Conservation (phyloP, 1,140 invertebrate genomes). For the Drosophila sp. region DNA sequence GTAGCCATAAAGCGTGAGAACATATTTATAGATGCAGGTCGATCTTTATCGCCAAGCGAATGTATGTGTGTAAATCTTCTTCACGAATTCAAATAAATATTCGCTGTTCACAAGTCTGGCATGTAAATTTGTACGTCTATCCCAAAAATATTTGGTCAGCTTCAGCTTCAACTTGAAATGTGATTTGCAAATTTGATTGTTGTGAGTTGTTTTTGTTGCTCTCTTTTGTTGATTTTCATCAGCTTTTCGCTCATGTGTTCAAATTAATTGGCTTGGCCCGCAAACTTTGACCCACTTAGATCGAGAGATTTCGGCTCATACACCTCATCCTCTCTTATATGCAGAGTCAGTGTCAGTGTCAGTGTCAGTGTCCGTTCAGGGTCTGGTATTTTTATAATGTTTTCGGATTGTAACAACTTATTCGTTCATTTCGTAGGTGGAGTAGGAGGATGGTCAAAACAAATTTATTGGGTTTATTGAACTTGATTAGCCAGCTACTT, state of each 20-base stretch:
- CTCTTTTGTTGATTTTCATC: constrained; percentile 21
- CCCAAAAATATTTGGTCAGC: constrained; percentile 53
- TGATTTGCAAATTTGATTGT: constrained; percentile 49
- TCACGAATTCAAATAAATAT: constrained; percentile 4
- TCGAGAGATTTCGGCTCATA: constrained; percentile 14
- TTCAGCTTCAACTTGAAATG: constrained; percentile 17
- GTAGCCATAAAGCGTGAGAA: constrained; percentile 58
- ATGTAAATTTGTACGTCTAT: constrained; percentile 49
- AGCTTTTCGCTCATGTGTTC: constrained; percentile 19
- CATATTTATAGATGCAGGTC: constrained; percentile 46
- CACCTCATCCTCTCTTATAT: constrained; percentile 25
- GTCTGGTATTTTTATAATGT: neutral
- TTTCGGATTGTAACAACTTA: constrained; percentile 38
- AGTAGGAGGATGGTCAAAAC: neutral
- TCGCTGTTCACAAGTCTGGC: constrained; percentile 41
- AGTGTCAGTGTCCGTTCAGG: constrained; percentile 2
- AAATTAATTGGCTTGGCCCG: constrained; percentile 46
- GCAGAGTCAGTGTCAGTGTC: constrained; percentile 52
- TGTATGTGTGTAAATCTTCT: constrained; percentile 48
- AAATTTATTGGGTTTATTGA: constrained; percentile 40
- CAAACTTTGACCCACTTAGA: constrained; percentile 63
- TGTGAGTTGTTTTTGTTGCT: constrained; percentile 5
- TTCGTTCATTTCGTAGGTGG: constrained; percentile 21
- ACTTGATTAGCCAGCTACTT: constrained; percentile 37
- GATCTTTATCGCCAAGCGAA: constrained; percentile 47